phyloP scores from a whole-genome alignment of 2,797 vertebrate genomes.

The Leptatherina wallacei region DNA sequence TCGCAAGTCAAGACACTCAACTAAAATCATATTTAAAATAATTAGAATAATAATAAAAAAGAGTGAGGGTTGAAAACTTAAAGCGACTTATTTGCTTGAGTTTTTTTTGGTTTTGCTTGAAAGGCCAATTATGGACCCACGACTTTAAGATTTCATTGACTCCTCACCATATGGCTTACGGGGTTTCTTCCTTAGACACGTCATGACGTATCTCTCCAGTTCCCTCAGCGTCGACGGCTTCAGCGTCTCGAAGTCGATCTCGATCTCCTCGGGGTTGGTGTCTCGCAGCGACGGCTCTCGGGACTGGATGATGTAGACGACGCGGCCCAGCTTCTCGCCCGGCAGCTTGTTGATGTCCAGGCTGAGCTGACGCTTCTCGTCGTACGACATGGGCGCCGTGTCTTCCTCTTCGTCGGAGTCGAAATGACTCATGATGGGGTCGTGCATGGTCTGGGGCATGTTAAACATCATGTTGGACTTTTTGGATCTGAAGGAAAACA shows the following conservation, averaged over 20 bases:
- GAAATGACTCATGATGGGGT: slow-evolving; percentile 73
- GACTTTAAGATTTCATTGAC: too few relatives aligned
- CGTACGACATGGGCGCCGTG: slow-evolving; percentile 92
- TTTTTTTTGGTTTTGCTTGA: too few relatives aligned
- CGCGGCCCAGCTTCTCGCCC: slow-evolving; percentile 92
- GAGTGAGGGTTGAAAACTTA: too few relatives aligned
- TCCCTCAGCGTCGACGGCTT: slow-evolving; percentile 93
- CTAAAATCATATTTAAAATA: too few relatives aligned
- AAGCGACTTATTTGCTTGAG: too few relatives aligned
- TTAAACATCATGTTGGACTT: slow-evolving; percentile 74
- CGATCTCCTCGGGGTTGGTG: slow-evolving; percentile 95
- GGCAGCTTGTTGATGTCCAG: slow-evolving; percentile 95
- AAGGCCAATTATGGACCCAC: too few relatives aligned
- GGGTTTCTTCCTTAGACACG: slow-evolving; percentile 93
- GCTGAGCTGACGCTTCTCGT: slow-evolving; percentile 94
- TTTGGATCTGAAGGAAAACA: slow-evolving; percentile 81
- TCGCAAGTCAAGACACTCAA: too few relatives aligned
- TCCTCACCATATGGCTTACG: slow-evolving; percentile 88
- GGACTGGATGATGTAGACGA: slow-evolving; percentile 95
- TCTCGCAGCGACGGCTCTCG: slow-evolving; percentile 92
- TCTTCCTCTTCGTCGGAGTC: slow-evolving; percentile 94
- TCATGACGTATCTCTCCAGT: slow-evolving; percentile 93
- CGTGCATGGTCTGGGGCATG: slow-evolving; percentile 46
- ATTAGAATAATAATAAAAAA: too few relatives aligned
- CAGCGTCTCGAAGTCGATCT: slow-evolving; percentile 95